Evolutionary conservation across 30 jellyfish, hydroid and myxozoan genomes (phyloP), one percentile per base, ranked within the genome.

Genomic region (Catostylus mosaicus): DNA sequence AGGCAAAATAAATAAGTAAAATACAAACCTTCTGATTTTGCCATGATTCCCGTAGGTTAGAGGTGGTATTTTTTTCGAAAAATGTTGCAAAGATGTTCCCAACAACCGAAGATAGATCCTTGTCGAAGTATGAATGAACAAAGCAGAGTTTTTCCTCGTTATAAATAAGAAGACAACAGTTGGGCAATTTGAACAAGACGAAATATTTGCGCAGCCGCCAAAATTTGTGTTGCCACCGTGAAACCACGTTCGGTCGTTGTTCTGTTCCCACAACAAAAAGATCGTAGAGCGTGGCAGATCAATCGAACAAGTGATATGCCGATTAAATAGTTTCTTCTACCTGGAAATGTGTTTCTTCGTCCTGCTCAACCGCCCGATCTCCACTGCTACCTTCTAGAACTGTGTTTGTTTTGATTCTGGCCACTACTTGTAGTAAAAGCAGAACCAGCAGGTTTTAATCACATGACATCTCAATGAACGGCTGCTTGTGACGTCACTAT

Each of bases 381-480:
- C 40, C 20, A 22, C n/a, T 16, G 3, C 38, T 59, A n/a, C n/a
- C 43, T 2, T 9, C 19, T 20, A 1, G 38, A 16, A 22, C 71
- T 59, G 71, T 59, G 20, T 59, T 18, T 59, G 71, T 59, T 59
- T 9, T 59, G 30, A 20, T 27, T 59, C 23, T 37, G 6, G 20
- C 36, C 38, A 11, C 71, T 18, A 22, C 18, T 59, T 59, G 67
- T 59, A 8, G 71, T 59, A 23, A 2, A n/a, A 48, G 63, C 14
- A 4, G 38, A 27, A 23, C 38, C 71, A 23, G 71, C 38, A 26
- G 22, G 71, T 22, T 18, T 33, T 14, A 26, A 43, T 76, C 88
- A 76, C 88, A 78, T 76, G 88, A 76, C 52, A 0, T 35, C 67
- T 75, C 62, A 75, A 75, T 50, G 86, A 72, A 72, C 73, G 31